phyloP scores from a whole-genome alignment of 2,888 invertebrate species.

The Napeogenes sylphis region DNA sequence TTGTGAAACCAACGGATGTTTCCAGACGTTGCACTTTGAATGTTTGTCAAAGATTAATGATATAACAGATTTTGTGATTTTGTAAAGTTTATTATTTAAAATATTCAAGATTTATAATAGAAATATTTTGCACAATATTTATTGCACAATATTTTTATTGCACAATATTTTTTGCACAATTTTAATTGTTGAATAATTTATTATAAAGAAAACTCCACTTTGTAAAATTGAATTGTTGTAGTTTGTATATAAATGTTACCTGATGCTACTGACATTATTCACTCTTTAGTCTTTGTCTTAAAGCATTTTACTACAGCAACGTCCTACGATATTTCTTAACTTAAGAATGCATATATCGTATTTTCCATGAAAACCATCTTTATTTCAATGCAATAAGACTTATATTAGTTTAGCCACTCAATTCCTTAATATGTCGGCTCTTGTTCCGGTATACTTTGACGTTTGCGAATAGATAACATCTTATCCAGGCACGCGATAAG shows the following conservation, averaged over 20 bases:
- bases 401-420: conserved; percentile 12
- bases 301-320: conserved; percentile 21
- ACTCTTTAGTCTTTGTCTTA: conserved; percentile 24
- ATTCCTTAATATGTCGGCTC: conserved; percentile 12
- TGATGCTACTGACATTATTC: not conserved
- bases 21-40: conserved; percentile 28
- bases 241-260: not conserved
- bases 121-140: not conserved
- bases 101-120: too few relatives aligned
- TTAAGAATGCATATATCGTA: not conserved
- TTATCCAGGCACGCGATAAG: conserved; percentile 31
- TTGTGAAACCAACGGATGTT: conserved; percentile 28
- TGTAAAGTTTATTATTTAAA: too few relatives aligned
- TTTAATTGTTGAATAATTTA: too few relatives aligned
- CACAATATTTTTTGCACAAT: not conserved
- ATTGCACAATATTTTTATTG: not conserved
- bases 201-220: too few relatives aligned
- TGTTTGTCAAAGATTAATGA: conserved; percentile 26
- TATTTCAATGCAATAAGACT: conserved; percentile 14
- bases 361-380: conserved; percentile 1
- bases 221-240: not conserved
- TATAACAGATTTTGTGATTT: not conserved
- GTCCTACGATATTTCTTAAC: conserved; percentile 31
- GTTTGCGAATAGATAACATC: conserved; percentile 35
- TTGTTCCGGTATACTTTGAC: conserved; percentile 32